phyloP scores from a whole-genome alignment of 2,888 invertebrate genomes.

The Deilephila porcellus region DNA sequence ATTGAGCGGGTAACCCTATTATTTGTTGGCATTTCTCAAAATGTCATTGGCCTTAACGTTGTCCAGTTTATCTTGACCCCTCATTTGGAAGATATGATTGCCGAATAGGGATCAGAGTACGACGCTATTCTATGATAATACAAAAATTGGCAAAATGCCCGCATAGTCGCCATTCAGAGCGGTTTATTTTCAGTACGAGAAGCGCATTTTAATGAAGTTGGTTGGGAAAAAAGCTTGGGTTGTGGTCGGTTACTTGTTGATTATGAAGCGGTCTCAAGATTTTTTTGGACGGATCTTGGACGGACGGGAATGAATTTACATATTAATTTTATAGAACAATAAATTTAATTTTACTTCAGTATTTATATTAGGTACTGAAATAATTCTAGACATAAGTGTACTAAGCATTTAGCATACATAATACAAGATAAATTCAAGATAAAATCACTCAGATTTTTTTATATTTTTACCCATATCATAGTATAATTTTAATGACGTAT shows the following conservation, averaged over 20 bases:
- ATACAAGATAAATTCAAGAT: too few relatives aligned
- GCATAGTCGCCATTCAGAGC: constrained; percentile 56
- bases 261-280: not conserved
- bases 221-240: constrained; percentile 46
- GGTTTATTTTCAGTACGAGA: constrained; percentile 70
- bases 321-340: too few relatives aligned
- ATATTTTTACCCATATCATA: too few relatives aligned
- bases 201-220: constrained; percentile 72
- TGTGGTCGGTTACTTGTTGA: constrained; percentile 44
- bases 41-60: constrained; percentile 57
- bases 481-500: too few relatives aligned
- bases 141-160: constrained; percentile 74
- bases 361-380: too few relatives aligned
- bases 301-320: too few relatives aligned
- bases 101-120: constrained; percentile 45
- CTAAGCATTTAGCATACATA: too few relatives aligned
- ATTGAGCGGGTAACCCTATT: constrained; percentile 37
- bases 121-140: constrained; percentile 57
- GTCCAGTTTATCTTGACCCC: constrained; percentile 49
- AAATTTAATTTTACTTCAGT: too few relatives aligned
- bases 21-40: constrained; percentile 44
- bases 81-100: constrained; percentile 31
- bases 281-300: not conserved
- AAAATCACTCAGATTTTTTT: too few relatives aligned
- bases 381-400: too few relatives aligned